A percentile compares a stretch with the other conserved stretches of the same genome.
Evolutionary conservation across 2,113 vertebrate genomes (phyloP).

Genomic region (Hemichromis elongatus): DNA sequence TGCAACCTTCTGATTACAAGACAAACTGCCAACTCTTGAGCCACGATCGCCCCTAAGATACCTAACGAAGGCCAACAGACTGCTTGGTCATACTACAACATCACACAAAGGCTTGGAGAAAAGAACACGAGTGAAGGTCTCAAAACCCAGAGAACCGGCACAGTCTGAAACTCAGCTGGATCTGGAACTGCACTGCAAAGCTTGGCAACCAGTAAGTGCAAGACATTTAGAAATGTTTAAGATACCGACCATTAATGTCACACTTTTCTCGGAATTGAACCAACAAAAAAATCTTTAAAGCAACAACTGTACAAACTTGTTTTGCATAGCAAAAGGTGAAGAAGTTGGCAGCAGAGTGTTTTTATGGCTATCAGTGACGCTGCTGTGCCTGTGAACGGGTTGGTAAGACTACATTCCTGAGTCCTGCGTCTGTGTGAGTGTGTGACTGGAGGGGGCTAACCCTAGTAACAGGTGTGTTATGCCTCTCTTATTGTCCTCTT

Average conservation of each 20-base stretch:
- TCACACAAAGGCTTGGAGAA: not conserved
- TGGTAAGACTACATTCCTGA: conserved; percentile 59
- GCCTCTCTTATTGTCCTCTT: conserved; percentile 49
- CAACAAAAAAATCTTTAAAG: not conserved
- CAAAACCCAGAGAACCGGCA: not conserved
- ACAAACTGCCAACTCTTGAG: too few relatives aligned
- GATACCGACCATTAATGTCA: not conserved
- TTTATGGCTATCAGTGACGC: conserved; percentile 51
- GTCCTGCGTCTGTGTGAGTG: not conserved
- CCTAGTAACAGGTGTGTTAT: conserved; percentile 73
- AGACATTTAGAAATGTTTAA: not conserved
- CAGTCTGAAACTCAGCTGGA: not conserved
- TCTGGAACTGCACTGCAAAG: not conserved
- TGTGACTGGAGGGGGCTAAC: conserved; percentile 48
- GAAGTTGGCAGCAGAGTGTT: conserved; percentile 25
- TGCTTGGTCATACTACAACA: not conserved
- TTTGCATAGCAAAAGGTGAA: conserved; percentile 20
- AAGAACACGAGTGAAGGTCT: not conserved
- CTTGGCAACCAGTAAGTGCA: not conserved
- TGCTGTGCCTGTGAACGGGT: conserved; percentile 9
- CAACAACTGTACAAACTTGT: conserved; percentile 38
- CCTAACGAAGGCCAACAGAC: not conserved
- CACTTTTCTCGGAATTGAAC: not conserved
- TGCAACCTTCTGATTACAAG: too few relatives aligned
- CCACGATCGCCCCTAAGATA: too few relatives aligned